Base-by-base conservation (phyloP, 2,888 invertebrate species). In the Aradus depressus region DNA sequence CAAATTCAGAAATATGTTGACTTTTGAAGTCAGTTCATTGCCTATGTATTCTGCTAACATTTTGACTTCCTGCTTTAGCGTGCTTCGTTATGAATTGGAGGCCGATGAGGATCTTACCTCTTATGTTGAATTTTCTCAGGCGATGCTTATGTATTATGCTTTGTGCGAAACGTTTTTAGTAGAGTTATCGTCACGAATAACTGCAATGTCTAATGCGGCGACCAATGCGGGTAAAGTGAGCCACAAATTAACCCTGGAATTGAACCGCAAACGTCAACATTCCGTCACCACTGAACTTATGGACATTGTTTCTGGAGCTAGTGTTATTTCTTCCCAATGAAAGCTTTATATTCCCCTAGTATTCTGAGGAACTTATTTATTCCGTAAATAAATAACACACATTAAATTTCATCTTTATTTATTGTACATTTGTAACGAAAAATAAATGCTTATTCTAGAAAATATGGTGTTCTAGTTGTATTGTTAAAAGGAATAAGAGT, bases 71-170 rank as follows among this genome's bases (percentile, higher is more conserved):
- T 18, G 26, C 5, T 28, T 28, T 16, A 18, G 19, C 8, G 42
- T 56, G 8, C 41, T 38, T 19, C 21, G 28, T 32, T 50, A 55
- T 35, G 55, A 52, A 37, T 50, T 32, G 34, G 41, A 54, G 21
- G 35, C 49, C 23, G 19, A 50, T 31, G 52, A 57, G 14, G 47
- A 41, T 25, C 21, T 59, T 26, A 42, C 45, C 10, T 51, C 42
- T n/a, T 59, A 51, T 38, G 23, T 54, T 16, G 53, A 59, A 47
- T 59, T 59, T 50, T 56, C 59, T 21, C 44, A 52, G 19, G 50
- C 50, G 4, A 44, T 55, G 1, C 18, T 58, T 26, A 22, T 58
- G 4, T 59, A 50, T 47, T 57, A 51, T 45, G 49, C 52, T 1
- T 26, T 59, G 44, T 43, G 47, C 16, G 56, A 59, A 51, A 54